Evolutionary conservation across 2,113 vertebrate genomes (phyloP), one percentile per base, ranked within the genome.

Genomic region (Pandion haliaetus): DNA sequence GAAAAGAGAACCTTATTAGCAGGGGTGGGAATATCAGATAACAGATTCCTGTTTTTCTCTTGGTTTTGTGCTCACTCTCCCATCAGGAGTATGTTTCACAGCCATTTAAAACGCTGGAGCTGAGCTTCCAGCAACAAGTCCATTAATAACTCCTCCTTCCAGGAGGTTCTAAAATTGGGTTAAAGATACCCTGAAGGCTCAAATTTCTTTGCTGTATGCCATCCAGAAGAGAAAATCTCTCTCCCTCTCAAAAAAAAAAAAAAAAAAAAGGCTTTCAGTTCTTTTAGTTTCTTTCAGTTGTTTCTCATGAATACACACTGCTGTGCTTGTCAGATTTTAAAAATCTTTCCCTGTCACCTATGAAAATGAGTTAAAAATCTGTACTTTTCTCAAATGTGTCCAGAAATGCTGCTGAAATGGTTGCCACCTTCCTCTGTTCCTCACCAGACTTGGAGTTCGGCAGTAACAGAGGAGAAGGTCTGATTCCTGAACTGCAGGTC

Each of bases 71-170:
- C 69, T 90, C 10, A 3, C 79, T 86, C 45, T 86, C 40, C 86
- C 69, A 61, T 67, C 65, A 69, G 65, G 84, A 72, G 15, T 12
- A 6, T 86, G 82, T 83, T 93, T 86, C 74, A 63, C 71, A 95
- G 79, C 57, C 90, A 38, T 86, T 78, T 81, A 67, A 92, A 95
- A 82, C 32, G 59, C 47, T 57, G 24, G 47, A 85, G 67, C 85
- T 86, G 54, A 82, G 42, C 74, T 96, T 88, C 77, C 80, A 95
- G 96, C 90, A 97, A 89, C 86, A 95, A 82, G 88, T 86, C 61
- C 72, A 44, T 79, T 90, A 93, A 66, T 62, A 96, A 91, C 67
- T 88, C 14, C 1, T 11, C 19, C 83, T 96, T 97, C 65, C 47
- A 93, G 55, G 67, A 88, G 58, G 42, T 90, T 86, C 92, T 94